Conservation (phyloP, 2,113 vertebrate species). For the Leucopsar rothschildi region DNA sequence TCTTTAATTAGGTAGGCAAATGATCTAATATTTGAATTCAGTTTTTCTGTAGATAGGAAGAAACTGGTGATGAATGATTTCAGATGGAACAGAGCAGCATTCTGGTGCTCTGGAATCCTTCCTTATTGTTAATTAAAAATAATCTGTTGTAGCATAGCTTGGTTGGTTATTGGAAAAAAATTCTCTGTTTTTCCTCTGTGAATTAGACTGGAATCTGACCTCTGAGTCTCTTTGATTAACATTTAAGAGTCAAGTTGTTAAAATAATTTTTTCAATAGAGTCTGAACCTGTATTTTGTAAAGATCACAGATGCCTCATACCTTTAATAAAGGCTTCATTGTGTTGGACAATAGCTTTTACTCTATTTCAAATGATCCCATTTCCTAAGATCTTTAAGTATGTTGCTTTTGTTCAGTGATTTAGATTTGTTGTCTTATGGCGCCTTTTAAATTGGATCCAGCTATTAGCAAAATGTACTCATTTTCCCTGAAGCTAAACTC, state of each 20-base stretch:
- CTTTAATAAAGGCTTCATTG: background rate
- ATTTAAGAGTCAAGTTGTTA: background rate
- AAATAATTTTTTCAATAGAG: background rate
- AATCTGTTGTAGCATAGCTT: background rate
- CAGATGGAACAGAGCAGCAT: background rate
- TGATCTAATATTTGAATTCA: background rate
- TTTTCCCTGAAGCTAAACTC: conserved; percentile 25
- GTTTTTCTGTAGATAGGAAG: background rate
- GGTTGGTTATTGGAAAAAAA: background rate
- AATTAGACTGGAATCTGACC: background rate
- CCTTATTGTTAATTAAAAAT: background rate
- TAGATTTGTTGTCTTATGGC: background rate
- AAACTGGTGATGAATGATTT: background rate
- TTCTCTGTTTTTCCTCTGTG: background rate
- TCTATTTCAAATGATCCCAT: background rate
- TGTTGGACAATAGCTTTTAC: background rate
- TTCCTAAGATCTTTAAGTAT: background rate
- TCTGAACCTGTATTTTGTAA: background rate
- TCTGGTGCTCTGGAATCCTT: background rate
- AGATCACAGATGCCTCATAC: background rate
- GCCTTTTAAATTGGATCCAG: conserved; percentile 55
- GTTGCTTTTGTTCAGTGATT: conserved; percentile 27
- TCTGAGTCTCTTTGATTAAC: background rate
- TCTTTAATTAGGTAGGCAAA: background rate
- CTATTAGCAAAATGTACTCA: conserved; percentile 36